Evolutionary conservation across 2,113 vertebrate species (phyloP).

Genomic region (Cavia porcellus): DNA sequence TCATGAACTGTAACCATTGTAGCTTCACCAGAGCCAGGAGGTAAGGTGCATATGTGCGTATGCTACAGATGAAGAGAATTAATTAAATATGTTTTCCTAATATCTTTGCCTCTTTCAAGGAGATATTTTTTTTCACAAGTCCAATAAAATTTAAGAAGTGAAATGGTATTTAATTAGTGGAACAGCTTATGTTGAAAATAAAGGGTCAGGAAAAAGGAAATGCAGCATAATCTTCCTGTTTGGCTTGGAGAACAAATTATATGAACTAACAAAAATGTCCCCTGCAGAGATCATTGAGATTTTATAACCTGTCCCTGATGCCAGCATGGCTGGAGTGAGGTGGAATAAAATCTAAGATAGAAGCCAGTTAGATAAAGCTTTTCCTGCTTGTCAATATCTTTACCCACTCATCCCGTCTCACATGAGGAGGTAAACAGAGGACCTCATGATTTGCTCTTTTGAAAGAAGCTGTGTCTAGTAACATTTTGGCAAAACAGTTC

Average conservation of each 20-base stretch:
- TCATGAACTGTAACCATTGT: conserved; percentile 17
- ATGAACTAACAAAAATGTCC: not conserved
- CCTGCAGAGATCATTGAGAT: not conserved
- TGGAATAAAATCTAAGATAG: not conserved
- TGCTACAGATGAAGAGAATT: conserved; percentile 30
- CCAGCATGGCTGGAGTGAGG: not conserved
- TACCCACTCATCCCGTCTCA: not conserved
- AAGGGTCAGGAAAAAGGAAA: not conserved
- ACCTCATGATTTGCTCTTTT: conserved; percentile 62
- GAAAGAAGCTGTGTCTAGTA: conserved; percentile 62
- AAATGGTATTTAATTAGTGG: conserved; percentile 16
- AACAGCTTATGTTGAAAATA: not conserved
- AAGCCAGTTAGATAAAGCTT: conserved; percentile 24
- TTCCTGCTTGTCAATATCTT: conserved; percentile 36
- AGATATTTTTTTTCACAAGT: not conserved
- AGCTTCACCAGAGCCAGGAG: not conserved
- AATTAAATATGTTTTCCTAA: conserved; percentile 50
- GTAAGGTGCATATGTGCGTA: not conserved
- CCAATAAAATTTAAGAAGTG: not conserved
- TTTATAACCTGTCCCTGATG: conserved; percentile 36
- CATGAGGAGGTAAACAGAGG: not conserved
- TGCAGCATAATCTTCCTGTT: not conserved
- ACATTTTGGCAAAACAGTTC: conserved; percentile 65
- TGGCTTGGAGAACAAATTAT: conserved; percentile 17
- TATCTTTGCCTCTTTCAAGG: not conserved